Percentiles rank a stretch among this genome's conserved stretches.
Conservation (phyloP, 2,888 invertebrate genomes). For the Erebia palarica region DNA sequence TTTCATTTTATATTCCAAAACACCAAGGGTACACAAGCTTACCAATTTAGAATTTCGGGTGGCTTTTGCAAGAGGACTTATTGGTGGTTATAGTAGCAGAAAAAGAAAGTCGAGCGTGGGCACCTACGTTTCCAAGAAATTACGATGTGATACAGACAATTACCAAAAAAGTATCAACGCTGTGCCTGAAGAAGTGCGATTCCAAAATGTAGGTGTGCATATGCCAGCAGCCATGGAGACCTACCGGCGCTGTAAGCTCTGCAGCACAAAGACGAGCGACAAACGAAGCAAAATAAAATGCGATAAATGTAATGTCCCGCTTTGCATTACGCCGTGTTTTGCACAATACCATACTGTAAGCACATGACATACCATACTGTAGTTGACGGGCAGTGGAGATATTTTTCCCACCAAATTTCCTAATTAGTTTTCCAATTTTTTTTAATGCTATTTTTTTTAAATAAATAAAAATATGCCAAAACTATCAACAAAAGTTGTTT, state of each 20-base stretch:
- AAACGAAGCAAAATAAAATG: conserved; percentile 37
- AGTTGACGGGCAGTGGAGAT: conserved; percentile 24
- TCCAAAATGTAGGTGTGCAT: conserved; percentile 15
- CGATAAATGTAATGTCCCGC: conserved; percentile 34
- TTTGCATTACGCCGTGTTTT: conserved; percentile 38
- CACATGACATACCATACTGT: no score
- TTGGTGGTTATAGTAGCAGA: conserved; percentile 1
- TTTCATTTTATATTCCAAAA: conserved; percentile 6
- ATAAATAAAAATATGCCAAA: conserved; percentile 31
- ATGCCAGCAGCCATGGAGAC: conserved; percentile 11
- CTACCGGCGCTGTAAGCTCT: conserved; percentile 18
- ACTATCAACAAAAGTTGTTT: conserved; percentile 28
- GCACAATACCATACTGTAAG: conserved; percentile 4
- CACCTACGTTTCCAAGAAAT: conserved; percentile 7
- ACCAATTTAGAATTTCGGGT: conserved; percentile 4
- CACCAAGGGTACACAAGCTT: conserved; percentile 6
- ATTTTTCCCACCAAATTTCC: conserved; percentile 30
- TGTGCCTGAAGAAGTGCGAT: conserved; percentile 4
- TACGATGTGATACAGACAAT: conserved; percentile 7
- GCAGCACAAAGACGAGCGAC: conserved; percentile 36
- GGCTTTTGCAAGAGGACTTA: conserved; percentile 6
- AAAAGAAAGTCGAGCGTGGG: conserved; percentile 5
- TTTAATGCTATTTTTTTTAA: conserved; percentile 29
- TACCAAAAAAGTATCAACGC: conserved; percentile 4
- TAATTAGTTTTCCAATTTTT: conserved; percentile 24